These are phyloP conservation scores for Salvelinus namaycush DNA, from an alignment of 2,113 vertebrate species.

Conservation along the genomic window DNA sequence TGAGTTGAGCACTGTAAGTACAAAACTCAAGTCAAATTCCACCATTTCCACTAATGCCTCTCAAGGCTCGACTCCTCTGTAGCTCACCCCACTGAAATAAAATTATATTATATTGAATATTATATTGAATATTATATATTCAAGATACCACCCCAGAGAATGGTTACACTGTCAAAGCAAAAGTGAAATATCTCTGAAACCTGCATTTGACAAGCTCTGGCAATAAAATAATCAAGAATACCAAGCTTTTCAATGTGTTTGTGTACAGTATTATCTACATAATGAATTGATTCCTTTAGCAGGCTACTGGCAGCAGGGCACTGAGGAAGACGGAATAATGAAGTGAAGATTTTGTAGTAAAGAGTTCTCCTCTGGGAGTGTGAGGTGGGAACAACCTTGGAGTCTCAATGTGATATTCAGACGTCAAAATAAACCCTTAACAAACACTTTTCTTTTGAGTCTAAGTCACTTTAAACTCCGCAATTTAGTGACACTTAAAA, in stretches of 20 bases:
- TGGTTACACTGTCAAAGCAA: background rate
- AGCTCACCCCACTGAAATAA: background rate
- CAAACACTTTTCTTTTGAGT: slow-evolving; percentile 44
- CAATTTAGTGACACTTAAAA: slow-evolving; percentile 64
- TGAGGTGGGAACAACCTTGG: slow-evolving; percentile 20
- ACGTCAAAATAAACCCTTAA: slow-evolving; percentile 56
- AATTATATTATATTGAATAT: background rate
- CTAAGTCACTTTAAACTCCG: slow-evolving; percentile 58
- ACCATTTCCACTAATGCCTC: background rate
- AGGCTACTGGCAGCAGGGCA: background rate
- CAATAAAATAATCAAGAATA: slow-evolving; percentile 5
- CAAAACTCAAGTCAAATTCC: background rate
- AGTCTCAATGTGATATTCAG: slow-evolving; percentile 26
- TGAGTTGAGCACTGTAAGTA: no score
- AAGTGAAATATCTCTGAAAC: background rate
- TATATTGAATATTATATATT: no score
- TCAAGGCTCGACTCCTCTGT: background rate
- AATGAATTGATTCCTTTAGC: slow-evolving; percentile 41
- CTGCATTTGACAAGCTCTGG: background rate
- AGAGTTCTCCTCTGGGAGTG: slow-evolving; percentile 26
- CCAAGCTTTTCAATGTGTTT: slow-evolving; percentile 13
- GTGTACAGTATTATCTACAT: slow-evolving; percentile 29
- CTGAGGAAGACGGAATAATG: slow-evolving; percentile 41
- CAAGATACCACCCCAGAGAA: no score
- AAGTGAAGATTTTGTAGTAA: slow-evolving; percentile 47